Conservation (phyloP, 2,888 invertebrate species). For the Caenorhabditis uteleia region DNA sequence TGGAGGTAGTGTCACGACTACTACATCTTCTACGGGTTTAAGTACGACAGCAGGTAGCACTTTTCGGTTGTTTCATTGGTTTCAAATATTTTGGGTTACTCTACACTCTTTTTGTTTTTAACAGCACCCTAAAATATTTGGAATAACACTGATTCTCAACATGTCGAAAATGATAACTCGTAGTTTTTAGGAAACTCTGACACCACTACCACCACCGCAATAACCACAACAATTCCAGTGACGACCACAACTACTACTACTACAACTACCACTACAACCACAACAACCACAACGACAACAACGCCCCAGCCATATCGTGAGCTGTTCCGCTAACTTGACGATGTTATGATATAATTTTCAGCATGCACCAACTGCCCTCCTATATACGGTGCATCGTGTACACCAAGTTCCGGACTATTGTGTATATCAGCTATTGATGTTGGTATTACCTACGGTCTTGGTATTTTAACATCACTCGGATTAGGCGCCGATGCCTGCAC, state of each 20-base stretch:
- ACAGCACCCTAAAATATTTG: no score
- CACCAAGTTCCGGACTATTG: constrained; percentile 11
- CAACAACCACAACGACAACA: constrained; percentile 17
- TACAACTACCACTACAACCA: constrained; percentile 1
- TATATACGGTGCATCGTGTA: constrained; percentile 15
- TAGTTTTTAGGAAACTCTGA: no score
- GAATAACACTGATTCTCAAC: no score
- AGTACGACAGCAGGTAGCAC: no score
- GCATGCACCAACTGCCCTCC: constrained; percentile 25
- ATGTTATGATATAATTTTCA: neutral
- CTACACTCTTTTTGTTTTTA: no score
- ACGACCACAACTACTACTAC: constrained; percentile 5
- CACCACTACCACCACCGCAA: neutral
- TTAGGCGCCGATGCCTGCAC: constrained; percentile 28
- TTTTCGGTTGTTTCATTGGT: no score
- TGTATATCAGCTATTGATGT: constrained; percentile 21
- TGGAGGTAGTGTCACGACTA: no score
- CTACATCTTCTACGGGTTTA: no score
- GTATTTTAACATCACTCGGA: constrained; percentile 5
- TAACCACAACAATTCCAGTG: neutral
- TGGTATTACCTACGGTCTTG: constrained; percentile 14
- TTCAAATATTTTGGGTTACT: no score
- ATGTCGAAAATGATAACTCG: no score
- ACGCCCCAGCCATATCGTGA: constrained; percentile 27
- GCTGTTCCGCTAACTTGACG: constrained; percentile 10